Percentiles rank a stretch among this genome's conserved stretches.
Evolutionary conservation across 2,113 vertebrate genomes (phyloP).

Genomic region (Dicrurus megarhynchus): DNA sequence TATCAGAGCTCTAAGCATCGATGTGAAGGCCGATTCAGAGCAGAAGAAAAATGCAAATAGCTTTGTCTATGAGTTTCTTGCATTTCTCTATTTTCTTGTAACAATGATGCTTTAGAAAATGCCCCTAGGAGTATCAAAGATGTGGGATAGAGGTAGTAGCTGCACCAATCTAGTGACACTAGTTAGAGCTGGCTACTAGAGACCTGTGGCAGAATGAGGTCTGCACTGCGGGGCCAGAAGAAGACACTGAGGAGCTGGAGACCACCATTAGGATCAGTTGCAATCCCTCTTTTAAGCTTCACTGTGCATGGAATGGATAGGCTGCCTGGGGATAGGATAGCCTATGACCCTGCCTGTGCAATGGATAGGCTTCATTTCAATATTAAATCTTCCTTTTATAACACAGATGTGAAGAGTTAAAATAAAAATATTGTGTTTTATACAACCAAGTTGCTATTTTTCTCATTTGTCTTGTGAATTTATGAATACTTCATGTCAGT

Average conservation of each 20-base stretch:
- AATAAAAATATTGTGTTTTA: neutral
- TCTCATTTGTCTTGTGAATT: neutral
- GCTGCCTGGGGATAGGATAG: neutral
- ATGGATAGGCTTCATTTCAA: neutral
- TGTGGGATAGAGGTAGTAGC: neutral
- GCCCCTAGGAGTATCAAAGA: neutral
- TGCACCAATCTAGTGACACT: neutral
- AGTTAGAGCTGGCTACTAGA: neutral
- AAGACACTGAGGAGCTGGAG: neutral
- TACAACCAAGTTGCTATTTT: neutral
- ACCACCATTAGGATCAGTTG: neutral
- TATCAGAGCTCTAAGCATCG: neutral
- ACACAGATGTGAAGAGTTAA: neutral
- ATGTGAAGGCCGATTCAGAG: neutral
- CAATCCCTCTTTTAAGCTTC: neutral
- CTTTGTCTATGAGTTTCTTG: neutral
- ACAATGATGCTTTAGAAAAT: neutral
- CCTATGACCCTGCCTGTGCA: neutral
- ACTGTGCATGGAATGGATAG: neutral
- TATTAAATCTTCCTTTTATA: neutral
- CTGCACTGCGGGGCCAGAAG: neutral
- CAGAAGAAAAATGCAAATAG: neutral
- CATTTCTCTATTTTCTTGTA: neutral
- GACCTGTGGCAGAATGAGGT: neutral
- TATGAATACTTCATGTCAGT: neutral